These are phyloP conservation scores for Oscheius sp. DNA, from an alignment of 2,888 invertebrate species.

Conservation along the genomic window DNA sequence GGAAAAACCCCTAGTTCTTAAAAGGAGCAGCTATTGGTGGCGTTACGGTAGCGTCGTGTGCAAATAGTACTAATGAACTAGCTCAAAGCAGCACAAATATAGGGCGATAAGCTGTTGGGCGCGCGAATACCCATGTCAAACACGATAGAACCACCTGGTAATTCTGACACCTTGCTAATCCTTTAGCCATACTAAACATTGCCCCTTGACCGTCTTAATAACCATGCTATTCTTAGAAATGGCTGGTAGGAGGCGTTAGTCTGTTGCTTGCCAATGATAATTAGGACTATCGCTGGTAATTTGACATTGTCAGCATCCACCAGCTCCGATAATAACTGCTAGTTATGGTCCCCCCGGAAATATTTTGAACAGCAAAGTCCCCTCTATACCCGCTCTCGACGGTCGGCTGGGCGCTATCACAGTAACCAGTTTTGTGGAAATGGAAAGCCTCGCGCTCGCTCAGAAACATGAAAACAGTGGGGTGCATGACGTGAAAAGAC, in stretches of 20 bases:
- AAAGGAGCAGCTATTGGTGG: conserved; percentile 27
- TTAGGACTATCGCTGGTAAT: conserved; percentile 9
- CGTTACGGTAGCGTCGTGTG: conserved; percentile 31
- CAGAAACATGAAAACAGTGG: conserved; percentile 37
- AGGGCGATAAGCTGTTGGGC: conserved; percentile 25
- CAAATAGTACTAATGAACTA: conserved; percentile 32
- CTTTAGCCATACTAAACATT: conserved; percentile 11
- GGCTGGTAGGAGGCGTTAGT: no score
- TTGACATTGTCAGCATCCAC: not conserved
- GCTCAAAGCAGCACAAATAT: conserved; percentile 32
- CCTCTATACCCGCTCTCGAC: conserved; percentile 29
- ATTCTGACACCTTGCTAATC: conserved; percentile 14
- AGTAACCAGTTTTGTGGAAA: conserved; percentile 39
- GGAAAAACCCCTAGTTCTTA: not conserved
- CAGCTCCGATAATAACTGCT: conserved; percentile 9
- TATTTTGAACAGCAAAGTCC: conserved; percentile 20
- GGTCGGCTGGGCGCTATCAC: conserved; percentile 35
- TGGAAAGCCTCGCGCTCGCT: conserved; percentile 37
- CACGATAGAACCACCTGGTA: conserved; percentile 27
- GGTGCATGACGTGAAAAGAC: conserved; percentile 35
- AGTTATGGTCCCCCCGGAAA: conserved; percentile 36
- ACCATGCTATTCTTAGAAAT: not conserved
- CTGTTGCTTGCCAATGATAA: not conserved
- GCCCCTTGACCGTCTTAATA: not conserved
- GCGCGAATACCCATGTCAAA: conserved; percentile 16